Evolutionary conservation across 1,140 invertebrate species (phyloP).

Genomic region (Pseudachorutes palmiensis): DNA sequence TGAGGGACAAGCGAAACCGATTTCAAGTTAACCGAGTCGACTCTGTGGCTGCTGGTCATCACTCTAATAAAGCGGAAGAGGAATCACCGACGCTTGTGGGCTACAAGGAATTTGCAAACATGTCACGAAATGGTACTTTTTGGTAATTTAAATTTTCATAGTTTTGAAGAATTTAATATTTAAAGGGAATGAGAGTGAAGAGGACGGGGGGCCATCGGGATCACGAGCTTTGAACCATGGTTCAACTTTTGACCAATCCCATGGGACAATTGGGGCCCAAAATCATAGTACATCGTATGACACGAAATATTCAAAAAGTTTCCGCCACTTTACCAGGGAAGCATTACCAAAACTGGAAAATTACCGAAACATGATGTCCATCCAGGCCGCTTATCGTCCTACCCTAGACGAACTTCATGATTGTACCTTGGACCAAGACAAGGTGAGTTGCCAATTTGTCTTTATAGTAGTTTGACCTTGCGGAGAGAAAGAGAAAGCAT

Average conservation of each 20-base stretch:
- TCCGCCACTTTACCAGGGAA: constrained; percentile 79
- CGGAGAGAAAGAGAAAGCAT: no score
- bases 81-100: constrained; percentile 15
- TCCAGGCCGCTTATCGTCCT: constrained; percentile 77
- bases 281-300: constrained; percentile 49
- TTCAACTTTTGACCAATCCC: neutral
- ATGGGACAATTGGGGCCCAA: neutral
- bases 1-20: constrained; percentile 44
- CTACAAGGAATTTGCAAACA: constrained; percentile 15
- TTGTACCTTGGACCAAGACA: constrained; percentile 59
- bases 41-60: constrained; percentile 40
- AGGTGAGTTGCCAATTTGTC: no score
- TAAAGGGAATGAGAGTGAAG: no score
- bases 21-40: constrained; percentile 54
- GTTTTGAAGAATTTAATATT: no score
- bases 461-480: no score
- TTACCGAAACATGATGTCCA: constrained; percentile 81
- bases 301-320: constrained; percentile 70
- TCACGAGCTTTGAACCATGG: neutral
- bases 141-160: no score
- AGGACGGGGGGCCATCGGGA: constrained; percentile 2
- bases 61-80: constrained; percentile 1
- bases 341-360: constrained; percentile 79
- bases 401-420: constrained; percentile 89
- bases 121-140: neutral